Conservation (phyloP, 2,797 vertebrate species). For the Octomys mimax region DNA sequence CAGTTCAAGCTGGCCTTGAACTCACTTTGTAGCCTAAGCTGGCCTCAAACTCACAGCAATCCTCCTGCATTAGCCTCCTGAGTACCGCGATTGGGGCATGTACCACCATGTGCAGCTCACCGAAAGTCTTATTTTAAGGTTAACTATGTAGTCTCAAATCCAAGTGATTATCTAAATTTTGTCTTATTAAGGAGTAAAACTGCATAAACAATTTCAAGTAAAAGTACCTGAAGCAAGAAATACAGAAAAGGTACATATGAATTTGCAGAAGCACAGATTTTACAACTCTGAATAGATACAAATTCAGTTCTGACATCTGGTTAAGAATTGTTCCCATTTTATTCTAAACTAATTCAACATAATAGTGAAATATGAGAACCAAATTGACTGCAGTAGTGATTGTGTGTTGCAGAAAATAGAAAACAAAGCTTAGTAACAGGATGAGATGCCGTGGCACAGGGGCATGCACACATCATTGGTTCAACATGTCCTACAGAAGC, state of each 20-base stretch:
- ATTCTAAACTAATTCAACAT: neutral
- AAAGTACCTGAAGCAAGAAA: neutral
- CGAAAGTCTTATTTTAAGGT: neutral
- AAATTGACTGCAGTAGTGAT: neutral
- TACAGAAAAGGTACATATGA: neutral
- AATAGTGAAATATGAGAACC: neutral
- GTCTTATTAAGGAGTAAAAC: neutral
- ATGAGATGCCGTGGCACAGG: neutral
- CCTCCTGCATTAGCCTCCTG: neutral
- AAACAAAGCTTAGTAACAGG: neutral
- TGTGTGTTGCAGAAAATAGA: neutral
- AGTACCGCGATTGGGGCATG: neutral
- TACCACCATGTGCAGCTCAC: neutral
- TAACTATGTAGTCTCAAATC: neutral
- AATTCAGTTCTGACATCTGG: neutral
- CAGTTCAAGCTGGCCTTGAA: neutral
- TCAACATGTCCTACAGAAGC: neutral
- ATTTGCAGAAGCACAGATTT: neutral
- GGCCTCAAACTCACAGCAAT: neutral
- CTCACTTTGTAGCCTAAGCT: neutral
- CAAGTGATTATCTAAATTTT: constrained; percentile 35
- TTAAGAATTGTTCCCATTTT: neutral
- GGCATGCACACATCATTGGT: neutral
- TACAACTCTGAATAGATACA: neutral
- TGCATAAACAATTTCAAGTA: constrained; percentile 27